Base-by-base conservation (phyloP, 2,888 invertebrate species). In the Eilema depressum region DNA sequence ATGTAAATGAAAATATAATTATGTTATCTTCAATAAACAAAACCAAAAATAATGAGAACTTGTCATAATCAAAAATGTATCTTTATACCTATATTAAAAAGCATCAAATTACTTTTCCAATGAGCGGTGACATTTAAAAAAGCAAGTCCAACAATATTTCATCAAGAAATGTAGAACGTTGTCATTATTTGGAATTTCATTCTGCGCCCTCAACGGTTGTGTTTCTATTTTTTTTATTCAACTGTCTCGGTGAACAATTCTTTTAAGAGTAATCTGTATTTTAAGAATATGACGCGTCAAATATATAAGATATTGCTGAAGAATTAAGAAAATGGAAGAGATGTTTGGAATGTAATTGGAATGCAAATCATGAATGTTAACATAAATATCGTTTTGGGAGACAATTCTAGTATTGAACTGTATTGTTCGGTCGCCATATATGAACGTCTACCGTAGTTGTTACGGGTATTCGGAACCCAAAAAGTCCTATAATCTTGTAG, bases 281-380 rank as follows among this genome's bases (percentile, higher is more conserved):
- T 80, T 74, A 80, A 75, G 75, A 80, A 76, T n/a, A 30, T 33
- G 30, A 61, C 75, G 78, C 80, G 81, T 82, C 80, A 83, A 84
- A 87, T 84, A 82, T 82, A 82, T 85, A 83, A 83, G 83, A 85
- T 83, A 85, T 85, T 80, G 78, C 77, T 73, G 67, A 70, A 69
- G 66, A 76, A 74, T 80, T 83, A 80, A 61, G 76, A 75, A 69
- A 73, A 78, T 79, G 83, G 80, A 82, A 85, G 12, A 77, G 84
- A 80, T 81, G 76, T 77, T 76, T 76, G 74, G 76, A 82, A 86
- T 87, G 85, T 86, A 84, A 80, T 33, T 70, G 74, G 78, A 87
- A 86, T 85, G 0, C 2, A 4, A 26, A 28, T 26, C 5, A 3
- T 2, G 12, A 17, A 14, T 59, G 14, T 11, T 14, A 57, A 57